Base-by-base conservation (phyloP, 2,888 invertebrate species). In the Monochamus alternatus region DNA sequence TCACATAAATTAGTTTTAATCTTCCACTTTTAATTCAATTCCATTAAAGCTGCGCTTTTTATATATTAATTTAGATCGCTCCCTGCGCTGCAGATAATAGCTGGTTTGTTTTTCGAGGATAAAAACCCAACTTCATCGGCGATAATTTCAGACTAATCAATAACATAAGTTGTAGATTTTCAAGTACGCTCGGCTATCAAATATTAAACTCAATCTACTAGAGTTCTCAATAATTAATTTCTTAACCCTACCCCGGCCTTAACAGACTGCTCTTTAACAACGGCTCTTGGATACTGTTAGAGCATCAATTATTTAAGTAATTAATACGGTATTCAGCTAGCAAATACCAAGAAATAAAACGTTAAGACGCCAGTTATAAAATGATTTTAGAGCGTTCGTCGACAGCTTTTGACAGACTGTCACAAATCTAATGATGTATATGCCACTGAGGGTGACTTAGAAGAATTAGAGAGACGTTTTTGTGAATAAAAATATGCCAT, bases 201-300 rank as follows among this genome's bases (percentile, higher is more conserved):
- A 81, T 81, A 81, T 81, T 81, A 81, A 81, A 81, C 78, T 74
- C 81, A 81, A 81, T 81, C 81, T 81, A 81, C 77, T 81, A 81
- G 77, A 81, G 78, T 78, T 76, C 75, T 81, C 78, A 81, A 81
- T 81, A 81, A 80, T 81, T 81, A 81, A 81, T 80, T 78, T 73
- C 75, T 70, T 78, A 80, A 77, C 80, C 81, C 81, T 75, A 76
- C 75, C 71, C 71, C 78, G 79, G 77, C 76, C 79, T 77, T 78
- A 75, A 76, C 80, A 79, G 80, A 79, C 79, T 80, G 75, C 79
- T 80, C 81, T 81, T 81, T 81, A 81, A 80, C 78, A 80, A 81
- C 76, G 78, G 80, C 76, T 78, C 73, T 77, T 81, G 80, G 80
- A 81, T 81, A 81, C 80, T 81, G 80, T 81, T 79, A 73, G 80